Evolutionary conservation across 2,113 vertebrate genomes (phyloP).

Genomic region (Tonatia bakeri): DNA sequence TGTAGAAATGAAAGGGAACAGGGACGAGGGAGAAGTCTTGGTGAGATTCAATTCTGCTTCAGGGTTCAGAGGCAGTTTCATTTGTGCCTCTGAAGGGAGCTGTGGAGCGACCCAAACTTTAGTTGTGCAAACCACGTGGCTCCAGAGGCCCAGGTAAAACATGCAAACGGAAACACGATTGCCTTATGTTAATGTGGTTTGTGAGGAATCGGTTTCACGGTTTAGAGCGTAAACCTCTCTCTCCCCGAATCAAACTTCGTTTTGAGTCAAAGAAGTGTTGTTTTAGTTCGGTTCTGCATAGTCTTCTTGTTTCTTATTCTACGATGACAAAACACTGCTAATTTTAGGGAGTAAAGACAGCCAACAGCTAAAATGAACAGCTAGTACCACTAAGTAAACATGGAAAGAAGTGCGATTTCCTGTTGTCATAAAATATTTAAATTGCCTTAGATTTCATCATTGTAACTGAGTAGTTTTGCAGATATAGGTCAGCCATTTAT

Average conservation of each 20-base stretch:
- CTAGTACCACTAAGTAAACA: neutral
- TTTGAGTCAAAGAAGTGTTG: neutral
- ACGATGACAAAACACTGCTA: neutral
- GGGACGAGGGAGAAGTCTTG: neutral
- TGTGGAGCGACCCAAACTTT: neutral
- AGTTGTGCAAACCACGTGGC: neutral
- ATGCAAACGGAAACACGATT: neutral
- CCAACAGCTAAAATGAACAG: conserved; percentile 2
- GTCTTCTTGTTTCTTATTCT: neutral
- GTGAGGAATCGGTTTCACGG: neutral
- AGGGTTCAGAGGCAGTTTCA: neutral
- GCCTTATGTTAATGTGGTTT: no score
- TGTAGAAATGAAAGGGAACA: conserved; percentile 24
- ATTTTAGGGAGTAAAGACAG: conserved; percentile 1
- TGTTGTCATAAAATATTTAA: conserved; percentile 53
- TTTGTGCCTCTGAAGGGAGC: neutral
- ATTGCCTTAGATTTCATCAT: conserved; percentile 48
- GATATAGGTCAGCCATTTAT: conserved; percentile 19
- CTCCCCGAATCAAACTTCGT: neutral
- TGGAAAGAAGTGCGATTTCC: neutral
- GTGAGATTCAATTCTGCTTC: neutral
- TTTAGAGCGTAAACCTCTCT: neutral
- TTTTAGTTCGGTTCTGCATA: neutral
- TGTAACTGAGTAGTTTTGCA: conserved; percentile 61
- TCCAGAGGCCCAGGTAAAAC: neutral